Base-by-base conservation (phyloP, 2,888 invertebrate genomes). In the Lasioglossum vierecki region DNA sequence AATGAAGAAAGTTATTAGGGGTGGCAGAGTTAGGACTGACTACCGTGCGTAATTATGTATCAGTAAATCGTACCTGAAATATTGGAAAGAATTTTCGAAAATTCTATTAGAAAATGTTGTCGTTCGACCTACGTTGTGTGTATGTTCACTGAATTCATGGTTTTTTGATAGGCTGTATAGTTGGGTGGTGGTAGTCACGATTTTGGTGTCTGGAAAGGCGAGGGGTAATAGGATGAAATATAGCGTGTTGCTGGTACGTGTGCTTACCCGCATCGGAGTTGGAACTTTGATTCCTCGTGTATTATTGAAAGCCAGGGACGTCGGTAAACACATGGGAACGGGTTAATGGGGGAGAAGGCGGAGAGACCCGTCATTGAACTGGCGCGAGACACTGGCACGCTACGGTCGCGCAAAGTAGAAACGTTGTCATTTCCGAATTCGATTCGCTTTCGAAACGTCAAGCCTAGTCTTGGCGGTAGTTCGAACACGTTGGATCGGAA, bases 371-470 rank as follows among this genome's bases (percentile, higher is more conserved):
- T 30, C 15, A 30, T 13, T 15, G 60, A 63, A 63, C 30, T n/a
- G 22, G 75, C 68, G 70, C 26, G 39, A 26, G 49, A 68, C 68
- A 3, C 39, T 22, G 49, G 63, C 60, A 26, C 26, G 75, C 9
- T 41, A 60, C 63, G 57, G 35, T 26, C 13, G 41, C 18, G 66
- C 66, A 35, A 35, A 66, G 66, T 66, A 76, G 79, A 76, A 75
- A 30, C 71, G 49, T 60, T 74, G 74, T 83, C 83, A 86, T 83
- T 83, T 83, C 75, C 79, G 79, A 82, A 70, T 88, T 70, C 79
- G 86, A 86, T 86, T 81, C 83, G 74, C 72, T 74, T 57, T 72
- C 75, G 83, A 73, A 74, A 80, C 66, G 41, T 57, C 80, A 60
- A 35, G 60, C 44, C 35, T 13, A 5, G 53, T 30, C 73, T 63